Evolutionary conservation across 2,888 invertebrate species (phyloP).

Genomic region (Hermaeophaga mercurialis): DNA sequence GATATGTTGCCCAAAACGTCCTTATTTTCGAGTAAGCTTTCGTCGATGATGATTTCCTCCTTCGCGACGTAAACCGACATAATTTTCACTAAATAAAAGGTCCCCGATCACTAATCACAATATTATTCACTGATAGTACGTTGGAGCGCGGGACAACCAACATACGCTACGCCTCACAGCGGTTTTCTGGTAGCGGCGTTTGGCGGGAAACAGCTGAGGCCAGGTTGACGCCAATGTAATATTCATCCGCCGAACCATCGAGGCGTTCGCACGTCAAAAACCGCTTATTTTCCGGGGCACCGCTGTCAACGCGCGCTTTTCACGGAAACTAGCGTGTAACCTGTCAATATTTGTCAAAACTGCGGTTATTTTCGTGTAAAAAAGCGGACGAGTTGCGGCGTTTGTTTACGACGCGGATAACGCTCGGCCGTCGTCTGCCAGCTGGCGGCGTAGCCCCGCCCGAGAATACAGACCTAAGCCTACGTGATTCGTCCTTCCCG

Average conservation of each 20-base stretch:
- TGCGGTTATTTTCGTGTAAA: conserved; percentile 20
- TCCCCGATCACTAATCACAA: conserved; percentile 40
- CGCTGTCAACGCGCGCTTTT: background rate
- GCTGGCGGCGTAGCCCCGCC: conserved; percentile 63
- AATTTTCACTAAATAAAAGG: conserved; percentile 34
- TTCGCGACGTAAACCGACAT: conserved; percentile 64
- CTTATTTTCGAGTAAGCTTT: conserved; percentile 61
- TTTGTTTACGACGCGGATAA: conserved; percentile 58
- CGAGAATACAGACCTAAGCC: conserved; percentile 55
- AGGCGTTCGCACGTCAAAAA: conserved; percentile 4
- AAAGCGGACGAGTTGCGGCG: conserved; percentile 43
- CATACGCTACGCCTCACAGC: conserved; percentile 62
- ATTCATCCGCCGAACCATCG: conserved; percentile 50
- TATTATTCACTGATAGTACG: conserved; percentile 46
- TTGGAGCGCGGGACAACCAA: conserved; percentile 56
- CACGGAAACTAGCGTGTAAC: conserved; percentile 21
- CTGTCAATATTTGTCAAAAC: conserved; percentile 27
- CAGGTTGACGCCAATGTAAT: conserved; percentile 58
- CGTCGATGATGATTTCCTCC: conserved; percentile 61
- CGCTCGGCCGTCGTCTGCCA: conserved; percentile 63
- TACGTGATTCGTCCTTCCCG: conserved; percentile 51
- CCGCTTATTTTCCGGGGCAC: background rate
- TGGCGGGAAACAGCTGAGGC: conserved; percentile 75
- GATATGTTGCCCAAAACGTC: conserved; percentile 59
- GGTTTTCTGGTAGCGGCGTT: conserved; percentile 69